phyloP scores from a whole-genome alignment of 2,888 invertebrate species.

The Idaea dimidiata region DNA sequence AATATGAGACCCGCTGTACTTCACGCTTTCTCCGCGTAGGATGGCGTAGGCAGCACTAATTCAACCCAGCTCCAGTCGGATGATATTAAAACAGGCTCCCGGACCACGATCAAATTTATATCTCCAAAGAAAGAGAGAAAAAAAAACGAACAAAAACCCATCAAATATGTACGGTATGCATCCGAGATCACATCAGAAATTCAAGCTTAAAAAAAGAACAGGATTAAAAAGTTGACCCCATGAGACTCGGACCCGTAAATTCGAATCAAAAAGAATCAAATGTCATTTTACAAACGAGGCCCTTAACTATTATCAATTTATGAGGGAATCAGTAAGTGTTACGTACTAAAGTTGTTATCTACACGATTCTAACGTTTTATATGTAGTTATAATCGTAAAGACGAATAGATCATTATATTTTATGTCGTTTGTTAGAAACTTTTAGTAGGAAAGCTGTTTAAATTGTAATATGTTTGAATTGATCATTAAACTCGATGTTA shows the following conservation, averaged over 20 bases:
- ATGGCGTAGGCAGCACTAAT: constrained; percentile 32
- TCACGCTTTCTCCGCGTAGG: constrained; percentile 49
- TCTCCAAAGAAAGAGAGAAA: constrained; percentile 44
- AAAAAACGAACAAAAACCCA: constrained; percentile 64
- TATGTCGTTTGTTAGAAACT: constrained; percentile 16
- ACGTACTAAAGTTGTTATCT: constrained; percentile 40
- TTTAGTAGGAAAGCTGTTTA: constrained; percentile 8
- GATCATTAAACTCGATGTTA: neutral
- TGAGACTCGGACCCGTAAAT: constrained; percentile 68
- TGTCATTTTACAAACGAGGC: constrained; percentile 66
- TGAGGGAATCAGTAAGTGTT: constrained; percentile 40
- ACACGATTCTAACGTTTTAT: constrained; percentile 26
- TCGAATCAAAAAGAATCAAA: constrained; percentile 75
- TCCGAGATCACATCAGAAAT: constrained; percentile 77
- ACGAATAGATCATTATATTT: constrained; percentile 22
- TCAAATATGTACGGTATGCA: constrained; percentile 79
- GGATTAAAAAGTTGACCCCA: constrained; percentile 61
- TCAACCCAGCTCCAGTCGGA: constrained; percentile 25
- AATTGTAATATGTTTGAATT: constrained; percentile 5
- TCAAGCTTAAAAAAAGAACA: constrained; percentile 69
- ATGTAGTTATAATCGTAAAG: constrained; percentile 27
- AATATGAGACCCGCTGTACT: constrained; percentile 37
- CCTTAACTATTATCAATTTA: constrained; percentile 54
- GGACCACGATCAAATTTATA: constrained; percentile 65
- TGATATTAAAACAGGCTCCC: constrained; percentile 42